A percentile compares a stretch with the other conserved stretches of the same genome.
Conservation (phyloP, 2,797 vertebrate genomes). For the Crenichthys baileyi region DNA sequence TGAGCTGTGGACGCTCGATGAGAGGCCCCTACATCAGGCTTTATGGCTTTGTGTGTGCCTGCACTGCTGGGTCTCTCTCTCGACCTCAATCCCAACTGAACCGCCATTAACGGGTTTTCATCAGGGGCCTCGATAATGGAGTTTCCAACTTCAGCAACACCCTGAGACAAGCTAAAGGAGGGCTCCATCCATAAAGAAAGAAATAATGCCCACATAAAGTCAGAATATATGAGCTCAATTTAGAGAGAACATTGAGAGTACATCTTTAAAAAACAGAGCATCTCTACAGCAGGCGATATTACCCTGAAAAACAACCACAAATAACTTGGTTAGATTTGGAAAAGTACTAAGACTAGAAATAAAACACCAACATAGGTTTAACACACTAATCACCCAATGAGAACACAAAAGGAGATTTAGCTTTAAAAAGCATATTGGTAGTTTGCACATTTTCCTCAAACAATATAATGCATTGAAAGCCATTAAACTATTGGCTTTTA, state of each 20-base stretch:
- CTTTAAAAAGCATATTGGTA: background rate
- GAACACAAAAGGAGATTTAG: background rate
- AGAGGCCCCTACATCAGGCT: constrained; percentile 70
- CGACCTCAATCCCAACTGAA: constrained; percentile 62
- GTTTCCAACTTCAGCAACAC: constrained; percentile 63
- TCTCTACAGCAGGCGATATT: constrained; percentile 9
- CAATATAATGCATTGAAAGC: background rate
- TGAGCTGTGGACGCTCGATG: constrained; percentile 53
- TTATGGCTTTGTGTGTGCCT: constrained; percentile 66
- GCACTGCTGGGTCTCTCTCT: constrained; percentile 49
- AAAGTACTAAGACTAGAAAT: background rate
- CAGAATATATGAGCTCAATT: constrained; percentile 52
- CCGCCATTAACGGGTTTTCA: constrained; percentile 73
- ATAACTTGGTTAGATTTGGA: background rate
- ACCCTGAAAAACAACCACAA: background rate
- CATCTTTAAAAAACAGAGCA: constrained; percentile 8
- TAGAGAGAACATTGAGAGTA: constrained; percentile 30
- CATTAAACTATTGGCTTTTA: background rate
- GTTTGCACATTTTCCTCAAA: background rate
- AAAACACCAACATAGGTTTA: background rate
- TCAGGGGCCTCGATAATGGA: constrained; percentile 68
- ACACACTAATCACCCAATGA: background rate
- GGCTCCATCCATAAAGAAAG: constrained; percentile 44
- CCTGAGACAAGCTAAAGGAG: constrained; percentile 30
- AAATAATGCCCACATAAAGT: constrained; percentile 52